Percentiles rank a stretch among this genome's conserved stretches.
phyloP scores from a whole-genome alignment of 2,113 vertebrate genomes.

The Phyllostomus discolor region DNA sequence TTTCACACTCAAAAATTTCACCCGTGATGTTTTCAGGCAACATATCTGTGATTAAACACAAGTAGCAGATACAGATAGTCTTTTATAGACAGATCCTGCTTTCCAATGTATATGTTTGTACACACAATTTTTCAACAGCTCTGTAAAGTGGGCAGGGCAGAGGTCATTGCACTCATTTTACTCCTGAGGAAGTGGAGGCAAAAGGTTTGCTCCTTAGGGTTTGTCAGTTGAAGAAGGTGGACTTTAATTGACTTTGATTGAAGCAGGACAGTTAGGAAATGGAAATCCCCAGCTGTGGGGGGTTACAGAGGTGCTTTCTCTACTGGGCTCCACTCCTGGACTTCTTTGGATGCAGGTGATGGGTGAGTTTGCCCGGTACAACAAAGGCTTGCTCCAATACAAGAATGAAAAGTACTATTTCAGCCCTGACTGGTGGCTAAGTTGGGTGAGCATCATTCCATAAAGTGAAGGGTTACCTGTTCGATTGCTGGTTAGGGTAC shows the following conservation, averaged over 20 bases:
- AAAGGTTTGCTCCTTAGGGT: neutral
- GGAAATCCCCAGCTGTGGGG: neutral
- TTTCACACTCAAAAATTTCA: neutral
- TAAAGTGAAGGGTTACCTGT: too few species aligned
- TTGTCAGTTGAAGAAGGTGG: neutral
- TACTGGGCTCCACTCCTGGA: neutral
- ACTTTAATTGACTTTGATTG: neutral
- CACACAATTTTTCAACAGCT: neutral
- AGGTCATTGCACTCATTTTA: slow-evolving; percentile 2
- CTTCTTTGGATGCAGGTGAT: neutral
- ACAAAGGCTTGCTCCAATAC: neutral
- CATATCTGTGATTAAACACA: neutral
- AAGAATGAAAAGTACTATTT: neutral
- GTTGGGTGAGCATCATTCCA: too few species aligned
- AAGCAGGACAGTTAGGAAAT: neutral
- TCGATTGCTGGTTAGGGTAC: too few species aligned
- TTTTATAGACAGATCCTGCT: neutral
- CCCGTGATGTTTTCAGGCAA: slow-evolving; percentile 17
- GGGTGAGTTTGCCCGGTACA: neutral
- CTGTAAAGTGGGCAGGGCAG: neutral
- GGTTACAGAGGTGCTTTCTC: neutral
- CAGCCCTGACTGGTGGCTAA: neutral
- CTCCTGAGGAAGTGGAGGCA: neutral
- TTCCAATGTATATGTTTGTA: slow-evolving; percentile 9
- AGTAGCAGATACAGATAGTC: neutral